Conservation (phyloP, 2,113 vertebrate genomes). For the Tychaedon coryphoeus region DNA sequence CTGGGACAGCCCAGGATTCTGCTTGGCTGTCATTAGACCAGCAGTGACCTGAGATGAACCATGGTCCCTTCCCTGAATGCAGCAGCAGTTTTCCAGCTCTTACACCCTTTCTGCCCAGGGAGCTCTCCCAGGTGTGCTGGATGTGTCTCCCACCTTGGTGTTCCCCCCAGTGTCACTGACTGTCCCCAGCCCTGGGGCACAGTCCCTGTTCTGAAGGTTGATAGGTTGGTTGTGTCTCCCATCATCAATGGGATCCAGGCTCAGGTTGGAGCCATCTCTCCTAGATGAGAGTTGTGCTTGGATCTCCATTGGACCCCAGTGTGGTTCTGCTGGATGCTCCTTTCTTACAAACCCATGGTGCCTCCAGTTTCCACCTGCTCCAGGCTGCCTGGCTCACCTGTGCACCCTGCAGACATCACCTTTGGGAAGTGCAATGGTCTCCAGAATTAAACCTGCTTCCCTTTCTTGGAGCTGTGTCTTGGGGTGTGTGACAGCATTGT, state of each 20-base stretch:
- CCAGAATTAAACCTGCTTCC: background rate
- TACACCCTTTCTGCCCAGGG: background rate
- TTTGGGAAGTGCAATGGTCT: background rate
- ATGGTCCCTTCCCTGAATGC: accelerated
- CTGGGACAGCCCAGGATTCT: background rate
- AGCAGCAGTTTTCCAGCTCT: background rate
- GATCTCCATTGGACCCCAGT: accelerated
- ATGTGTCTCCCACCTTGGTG: background rate
- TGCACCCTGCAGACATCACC: accelerated
- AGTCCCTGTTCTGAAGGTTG: accelerated
- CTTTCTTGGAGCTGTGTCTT: accelerated
- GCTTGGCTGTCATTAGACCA: accelerated
- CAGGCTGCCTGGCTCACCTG: background rate
- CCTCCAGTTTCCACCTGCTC: background rate
- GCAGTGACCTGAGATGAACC: constrained; percentile 12
- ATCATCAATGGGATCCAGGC: accelerated
- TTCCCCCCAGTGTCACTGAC: background rate
- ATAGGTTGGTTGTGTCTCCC: background rate
- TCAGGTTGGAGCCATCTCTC: background rate
- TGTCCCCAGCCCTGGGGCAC: accelerated
- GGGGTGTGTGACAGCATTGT: background rate
- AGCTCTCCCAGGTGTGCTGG: background rate
- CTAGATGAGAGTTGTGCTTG: accelerated
- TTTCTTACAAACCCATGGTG: background rate
- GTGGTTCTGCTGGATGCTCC: background rate